Base-by-base conservation (phyloP, 2,797 vertebrate genomes). In the Sparidentex hasta region DNA sequence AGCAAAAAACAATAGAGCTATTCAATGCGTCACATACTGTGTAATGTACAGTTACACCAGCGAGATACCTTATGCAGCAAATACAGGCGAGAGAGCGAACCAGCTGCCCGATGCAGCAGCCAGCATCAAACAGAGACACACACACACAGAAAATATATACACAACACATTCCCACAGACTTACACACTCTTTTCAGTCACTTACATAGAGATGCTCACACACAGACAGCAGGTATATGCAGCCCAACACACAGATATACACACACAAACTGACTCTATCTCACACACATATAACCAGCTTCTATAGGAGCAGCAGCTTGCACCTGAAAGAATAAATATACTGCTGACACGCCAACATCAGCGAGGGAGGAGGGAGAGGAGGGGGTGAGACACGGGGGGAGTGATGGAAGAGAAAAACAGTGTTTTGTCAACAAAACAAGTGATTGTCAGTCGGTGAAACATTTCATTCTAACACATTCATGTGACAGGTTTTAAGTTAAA, bases 301-400 rank as follows among this genome's bases (percentile, higher is more conserved):
- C 78, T 83, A 80, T 67, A 86, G 69, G 87, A 86, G 71, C 58
- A 71, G 84, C 54, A 69, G 86, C 80, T 68, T 76, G 66, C 82
- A 87, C 78, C 84, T 86, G 83, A 79, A 87, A 82, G 38, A 79
- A 82, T 82, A 81, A 84, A 82, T 86, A 78, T 85, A 79, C 46
- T 89, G 90, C 88, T 90, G 90, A 89, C 83, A 81, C 61, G 2
- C 71, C 80, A 86, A 77, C 87, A 84, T 89, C 84, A 83, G 85
- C 51, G 50, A 73, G 65, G 68, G 63, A 18, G 43, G 23, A 11
- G 17, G 46, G 29, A 38, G 52, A n/a, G 7, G 0, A 27, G 43
- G 11, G n/a, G 7, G 65, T 25, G 8, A 62, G 59, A 64, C 54
- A 46, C 38, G 46, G 27, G 61, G n/a, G 23, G 51, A 70, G 43